Percentiles rank a stretch among this genome's conserved stretches.
These are phyloP conservation scores for Ictinia mississippiensis DNA, from an alignment of 2,797 vertebrate species.

Conservation along the genomic window DNA sequence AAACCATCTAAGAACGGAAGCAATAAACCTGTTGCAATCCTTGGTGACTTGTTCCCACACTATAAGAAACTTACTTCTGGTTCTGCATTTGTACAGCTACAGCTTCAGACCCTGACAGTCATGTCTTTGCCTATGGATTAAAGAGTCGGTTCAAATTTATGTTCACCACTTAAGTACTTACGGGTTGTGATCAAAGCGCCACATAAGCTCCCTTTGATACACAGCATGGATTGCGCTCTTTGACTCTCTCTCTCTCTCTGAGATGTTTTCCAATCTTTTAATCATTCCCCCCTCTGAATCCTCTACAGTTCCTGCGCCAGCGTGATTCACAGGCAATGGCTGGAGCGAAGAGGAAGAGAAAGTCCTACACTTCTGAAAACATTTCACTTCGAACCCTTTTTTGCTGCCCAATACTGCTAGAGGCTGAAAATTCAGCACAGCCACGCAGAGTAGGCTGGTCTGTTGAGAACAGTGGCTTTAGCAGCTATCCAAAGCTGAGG, in stretches of 20 bases:
- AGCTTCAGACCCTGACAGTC: neutral
- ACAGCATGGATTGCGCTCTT: accelerated
- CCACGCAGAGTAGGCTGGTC: neutral
- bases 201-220: neutral
- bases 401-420: neutral
- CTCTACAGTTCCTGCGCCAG: neutral
- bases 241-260: neutral
- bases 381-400: neutral
- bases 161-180: neutral
- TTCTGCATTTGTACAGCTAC: neutral
- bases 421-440: neutral
- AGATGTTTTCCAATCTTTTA: neutral
- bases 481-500: neutral
- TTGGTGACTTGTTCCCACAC: neutral
- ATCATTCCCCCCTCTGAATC: neutral
- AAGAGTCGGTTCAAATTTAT: neutral
- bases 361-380: neutral
- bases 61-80: neutral
- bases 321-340: accelerated
- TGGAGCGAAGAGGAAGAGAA: neutral
- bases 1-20: accelerated
- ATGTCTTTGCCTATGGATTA: neutral
- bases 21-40: neutral
- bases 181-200: neutral
- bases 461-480: neutral